phyloP scores from a whole-genome alignment of 2,888 invertebrate genomes.

The Lasioglossum vierecki region DNA sequence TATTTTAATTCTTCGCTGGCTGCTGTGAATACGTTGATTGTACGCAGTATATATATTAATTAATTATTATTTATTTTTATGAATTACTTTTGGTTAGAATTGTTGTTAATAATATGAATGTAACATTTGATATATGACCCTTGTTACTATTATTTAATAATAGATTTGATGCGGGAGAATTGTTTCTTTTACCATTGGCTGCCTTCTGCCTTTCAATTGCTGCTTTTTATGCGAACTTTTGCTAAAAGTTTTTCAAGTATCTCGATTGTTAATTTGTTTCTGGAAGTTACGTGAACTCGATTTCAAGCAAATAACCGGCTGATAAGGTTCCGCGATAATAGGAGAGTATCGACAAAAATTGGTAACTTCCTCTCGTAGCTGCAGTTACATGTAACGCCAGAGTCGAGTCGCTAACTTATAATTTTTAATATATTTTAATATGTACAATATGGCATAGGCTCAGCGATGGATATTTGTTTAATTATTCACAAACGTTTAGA shows the following conservation, averaged over 20 bases:
- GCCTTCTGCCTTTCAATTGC: not conserved
- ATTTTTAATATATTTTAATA: not conserved
- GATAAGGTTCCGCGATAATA: constrained; percentile 75
- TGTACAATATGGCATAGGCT: not conserved
- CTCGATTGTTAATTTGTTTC: not conserved
- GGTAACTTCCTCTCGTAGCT: not conserved
- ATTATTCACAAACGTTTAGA: not conserved
- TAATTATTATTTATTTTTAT: not conserved
- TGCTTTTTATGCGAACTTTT: not conserved
- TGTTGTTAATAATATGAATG: not conserved
- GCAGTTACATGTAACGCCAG: not conserved
- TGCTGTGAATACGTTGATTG: not conserved
- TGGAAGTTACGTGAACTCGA: constrained; percentile 49
- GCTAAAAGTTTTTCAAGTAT: not conserved
- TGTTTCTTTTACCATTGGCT: not conserved
- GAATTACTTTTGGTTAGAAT: not conserved
- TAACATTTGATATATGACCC: not conserved
- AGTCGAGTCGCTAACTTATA: not conserved
- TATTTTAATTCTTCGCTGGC: not conserved
- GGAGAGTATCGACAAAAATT: constrained; percentile 69
- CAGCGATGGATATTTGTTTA: not conserved
- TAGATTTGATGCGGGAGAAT: not conserved
- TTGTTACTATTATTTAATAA: not conserved
- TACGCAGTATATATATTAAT: too few relatives aligned
- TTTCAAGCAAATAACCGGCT: constrained; percentile 79